A percentile compares a stretch with the other conserved stretches of the same genome.
Evolutionary conservation across 2,113 vertebrate species (phyloP).

Genomic region (Podiceps cristatus): DNA sequence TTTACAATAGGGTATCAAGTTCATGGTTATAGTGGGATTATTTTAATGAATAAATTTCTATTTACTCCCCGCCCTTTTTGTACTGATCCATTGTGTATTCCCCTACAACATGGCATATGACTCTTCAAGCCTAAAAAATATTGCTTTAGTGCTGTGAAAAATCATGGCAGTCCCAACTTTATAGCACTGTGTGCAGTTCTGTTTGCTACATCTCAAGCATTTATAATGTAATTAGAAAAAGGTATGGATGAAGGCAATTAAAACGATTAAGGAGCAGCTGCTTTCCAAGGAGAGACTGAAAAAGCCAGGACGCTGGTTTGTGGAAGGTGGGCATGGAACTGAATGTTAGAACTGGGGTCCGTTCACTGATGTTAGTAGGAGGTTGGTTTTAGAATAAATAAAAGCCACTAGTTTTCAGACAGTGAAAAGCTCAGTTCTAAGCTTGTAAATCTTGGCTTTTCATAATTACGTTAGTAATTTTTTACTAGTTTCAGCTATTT

Average conservation of each 20-base stretch:
- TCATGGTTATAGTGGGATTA: background rate
- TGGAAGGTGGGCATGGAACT: background rate
- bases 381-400: background rate
- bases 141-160: background rate
- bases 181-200: background rate
- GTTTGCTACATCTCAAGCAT: background rate
- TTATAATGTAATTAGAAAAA: background rate
- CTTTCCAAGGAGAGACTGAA: background rate
- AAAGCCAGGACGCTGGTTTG: background rate
- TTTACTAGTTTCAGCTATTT: background rate
- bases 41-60: background rate
- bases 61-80: background rate
- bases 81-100: background rate
- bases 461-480: background rate
- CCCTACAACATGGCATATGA: no score
- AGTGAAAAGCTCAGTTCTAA: background rate
- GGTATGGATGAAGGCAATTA: background rate
- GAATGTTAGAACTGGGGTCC: background rate
- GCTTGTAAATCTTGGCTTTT: background rate
- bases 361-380: background rate
- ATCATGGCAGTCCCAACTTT: background rate
- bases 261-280: background rate
- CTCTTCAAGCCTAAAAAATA: background rate
- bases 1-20: background rate
- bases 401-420: background rate